Evolutionary conservation across 35 echinoderm and acorn worm species (phyloP).

Genomic region (Lytechinus variegatus): DNA sequence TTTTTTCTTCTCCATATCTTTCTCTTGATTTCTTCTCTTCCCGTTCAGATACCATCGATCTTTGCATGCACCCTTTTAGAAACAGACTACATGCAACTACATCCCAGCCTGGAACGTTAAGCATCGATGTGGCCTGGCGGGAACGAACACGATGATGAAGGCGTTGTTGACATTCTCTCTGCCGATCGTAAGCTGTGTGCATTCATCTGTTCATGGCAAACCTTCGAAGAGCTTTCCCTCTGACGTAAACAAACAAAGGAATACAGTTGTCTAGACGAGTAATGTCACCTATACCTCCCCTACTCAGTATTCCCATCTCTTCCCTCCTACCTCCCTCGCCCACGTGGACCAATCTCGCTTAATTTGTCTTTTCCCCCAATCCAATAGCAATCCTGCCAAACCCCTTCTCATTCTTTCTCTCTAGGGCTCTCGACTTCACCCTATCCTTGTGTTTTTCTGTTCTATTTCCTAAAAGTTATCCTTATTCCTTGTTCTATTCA

Average conservation of each 20-base stretch:
- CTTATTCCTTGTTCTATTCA: background rate
- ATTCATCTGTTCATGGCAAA: background rate
- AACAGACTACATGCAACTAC: background rate
- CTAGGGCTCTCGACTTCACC: background rate
- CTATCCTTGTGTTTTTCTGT: background rate
- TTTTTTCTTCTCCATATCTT: too few relatives aligned
- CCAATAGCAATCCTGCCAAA: background rate
- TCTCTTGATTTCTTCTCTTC: too few relatives aligned
- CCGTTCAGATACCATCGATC: too few relatives aligned
- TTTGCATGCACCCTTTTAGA: background rate
- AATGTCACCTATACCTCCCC: background rate
- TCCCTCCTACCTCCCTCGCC: background rate
- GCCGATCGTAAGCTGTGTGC: background rate
- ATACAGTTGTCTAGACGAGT: background rate
- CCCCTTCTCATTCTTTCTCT: background rate
- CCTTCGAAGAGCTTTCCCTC: background rate
- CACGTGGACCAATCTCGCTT: background rate
- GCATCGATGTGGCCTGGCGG: background rate
- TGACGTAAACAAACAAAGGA: conserved; percentile 10
- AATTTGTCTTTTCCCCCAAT: background rate
- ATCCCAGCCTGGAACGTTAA: background rate
- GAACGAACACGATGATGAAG: background rate
- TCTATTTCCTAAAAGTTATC: background rate
- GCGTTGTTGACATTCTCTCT: background rate
- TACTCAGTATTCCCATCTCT: background rate